Conservation (phyloP, 2,113 vertebrate genomes). For the Hylia prasina region DNA sequence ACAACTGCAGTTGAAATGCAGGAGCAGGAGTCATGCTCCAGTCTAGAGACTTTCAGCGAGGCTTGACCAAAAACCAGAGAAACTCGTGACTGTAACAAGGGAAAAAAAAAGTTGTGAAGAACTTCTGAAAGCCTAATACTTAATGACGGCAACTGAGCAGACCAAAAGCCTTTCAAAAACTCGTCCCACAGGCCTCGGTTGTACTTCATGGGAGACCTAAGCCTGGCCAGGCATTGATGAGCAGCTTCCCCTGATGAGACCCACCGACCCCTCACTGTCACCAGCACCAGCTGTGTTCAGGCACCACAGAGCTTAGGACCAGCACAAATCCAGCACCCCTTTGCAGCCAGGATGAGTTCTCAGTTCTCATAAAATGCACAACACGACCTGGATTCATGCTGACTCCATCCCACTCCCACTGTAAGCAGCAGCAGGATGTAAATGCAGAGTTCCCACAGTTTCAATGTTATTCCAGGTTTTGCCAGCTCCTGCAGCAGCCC, state of each 20-base stretch:
- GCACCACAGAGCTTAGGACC: not conserved
- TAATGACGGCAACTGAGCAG: not conserved
- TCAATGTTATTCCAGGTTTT: not conserved
- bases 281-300: not conserved
- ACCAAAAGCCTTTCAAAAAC: not conserved
- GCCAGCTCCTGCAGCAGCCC: not conserved
- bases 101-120: not conserved
- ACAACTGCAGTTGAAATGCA: rapidly evolving
- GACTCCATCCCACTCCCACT: not conserved
- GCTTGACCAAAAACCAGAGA: not conserved
- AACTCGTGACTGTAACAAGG: rapidly evolving
- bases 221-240: not conserved
- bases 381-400: rapidly evolving
- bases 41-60: rapidly evolving
- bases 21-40: not conserved
- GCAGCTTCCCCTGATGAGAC: not conserved
- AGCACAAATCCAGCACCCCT: not conserved
- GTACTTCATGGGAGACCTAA: not conserved
- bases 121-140: not conserved
- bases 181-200: rapidly evolving
- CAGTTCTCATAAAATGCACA: not conserved
- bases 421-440: not conserved
- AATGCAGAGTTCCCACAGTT: not conserved
- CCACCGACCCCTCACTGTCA: rapidly evolving
- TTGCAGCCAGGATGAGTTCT: not conserved